Conservation (phyloP, 2,888 invertebrate species). For the Heliconius cydno region DNA sequence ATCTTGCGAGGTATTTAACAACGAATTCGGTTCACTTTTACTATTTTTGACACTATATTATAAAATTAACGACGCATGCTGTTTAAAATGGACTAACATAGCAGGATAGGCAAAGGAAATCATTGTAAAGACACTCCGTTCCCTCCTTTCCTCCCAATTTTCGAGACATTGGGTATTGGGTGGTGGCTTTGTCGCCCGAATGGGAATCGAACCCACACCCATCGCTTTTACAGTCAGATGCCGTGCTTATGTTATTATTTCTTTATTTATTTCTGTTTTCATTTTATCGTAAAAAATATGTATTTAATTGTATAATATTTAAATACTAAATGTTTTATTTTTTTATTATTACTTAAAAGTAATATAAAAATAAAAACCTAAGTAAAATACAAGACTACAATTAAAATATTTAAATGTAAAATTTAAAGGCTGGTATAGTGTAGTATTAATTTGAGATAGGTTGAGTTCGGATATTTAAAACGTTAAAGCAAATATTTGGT, state of each 20-base stretch:
- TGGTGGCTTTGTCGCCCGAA: too few species aligned
- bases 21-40: constrained; percentile 4
- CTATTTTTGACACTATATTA: constrained; percentile 9
- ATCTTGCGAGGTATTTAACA: constrained; percentile 9
- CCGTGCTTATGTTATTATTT: background rate
- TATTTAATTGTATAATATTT: too few species aligned
- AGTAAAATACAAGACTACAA: background rate
- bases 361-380: background rate
- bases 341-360: constrained; percentile 5
- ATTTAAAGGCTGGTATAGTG: constrained; percentile 3
- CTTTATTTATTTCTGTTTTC: too few species aligned
- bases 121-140: background rate
- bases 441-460: constrained; percentile 18
- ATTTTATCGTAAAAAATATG: too few species aligned
- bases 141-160: background rate
- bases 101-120: background rate
- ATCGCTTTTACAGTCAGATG: background rate
- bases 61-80: background rate
- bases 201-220: background rate
- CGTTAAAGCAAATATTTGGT: constrained; percentile 24
- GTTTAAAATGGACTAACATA: background rate
- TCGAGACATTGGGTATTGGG: background rate
- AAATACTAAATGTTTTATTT: background rate
- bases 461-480: constrained; percentile 2
- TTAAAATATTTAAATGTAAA: constrained; percentile 12